These are phyloP conservation scores for Phragmatobia fuliginosa DNA, from an alignment of 2,888 invertebrate genomes.

Conservation along the genomic window DNA sequence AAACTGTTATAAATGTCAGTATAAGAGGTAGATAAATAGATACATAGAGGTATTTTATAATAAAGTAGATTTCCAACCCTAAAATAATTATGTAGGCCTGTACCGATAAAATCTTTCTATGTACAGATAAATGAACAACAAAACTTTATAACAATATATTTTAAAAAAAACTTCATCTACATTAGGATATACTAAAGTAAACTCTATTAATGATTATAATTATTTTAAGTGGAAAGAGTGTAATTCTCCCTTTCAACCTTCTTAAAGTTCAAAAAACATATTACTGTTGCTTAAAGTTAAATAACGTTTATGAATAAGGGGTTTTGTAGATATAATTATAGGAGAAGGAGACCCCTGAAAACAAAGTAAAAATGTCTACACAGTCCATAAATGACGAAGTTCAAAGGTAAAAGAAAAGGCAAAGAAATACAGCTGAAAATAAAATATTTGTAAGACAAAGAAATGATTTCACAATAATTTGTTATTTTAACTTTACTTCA, in stretches of 20 bases:
- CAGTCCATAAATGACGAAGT: background rate
- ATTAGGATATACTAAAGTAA: background rate
- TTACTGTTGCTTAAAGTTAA: no score
- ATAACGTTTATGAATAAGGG: no score
- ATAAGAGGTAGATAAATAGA: constrained; percentile 3
- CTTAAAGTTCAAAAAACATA: no score
- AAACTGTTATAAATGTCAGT: constrained; percentile 25
- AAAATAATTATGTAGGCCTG: background rate
- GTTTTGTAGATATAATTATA: no score
- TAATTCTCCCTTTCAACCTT: no score
- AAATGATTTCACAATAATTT: constrained; percentile 31
- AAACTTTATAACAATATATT: constrained; percentile 17
- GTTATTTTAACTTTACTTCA: constrained; percentile 39
- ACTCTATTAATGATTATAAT: background rate
- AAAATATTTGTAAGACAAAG: constrained; percentile 7
- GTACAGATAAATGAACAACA: constrained; percentile 24
- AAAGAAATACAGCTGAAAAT: background rate
- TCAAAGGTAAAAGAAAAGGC: no score
- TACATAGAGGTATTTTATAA: background rate
- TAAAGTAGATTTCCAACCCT: background rate
- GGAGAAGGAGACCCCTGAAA: background rate
- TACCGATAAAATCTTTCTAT: background rate
- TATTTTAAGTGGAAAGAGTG: no score
- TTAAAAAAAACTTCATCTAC: no score
- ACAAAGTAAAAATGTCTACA: background rate